These are phyloP conservation scores for Pseudomyrmex pallidus DNA, from an alignment of 1,140 invertebrate species.

Conservation along the genomic window DNA sequence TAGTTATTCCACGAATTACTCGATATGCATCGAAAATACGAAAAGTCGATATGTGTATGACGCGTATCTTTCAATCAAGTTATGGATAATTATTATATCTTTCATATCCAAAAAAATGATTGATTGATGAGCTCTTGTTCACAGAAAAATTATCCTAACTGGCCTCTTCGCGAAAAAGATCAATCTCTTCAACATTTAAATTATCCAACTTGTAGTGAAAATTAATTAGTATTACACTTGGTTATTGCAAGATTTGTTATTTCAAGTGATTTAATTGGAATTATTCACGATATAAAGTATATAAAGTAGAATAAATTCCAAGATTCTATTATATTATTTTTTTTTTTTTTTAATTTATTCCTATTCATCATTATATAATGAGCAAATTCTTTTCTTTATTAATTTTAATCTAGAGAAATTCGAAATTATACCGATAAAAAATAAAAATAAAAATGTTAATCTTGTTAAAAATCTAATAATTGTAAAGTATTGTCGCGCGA, in stretches of 20 bases:
- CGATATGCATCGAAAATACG: slow-evolving; percentile 28
- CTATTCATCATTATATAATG: not conserved
- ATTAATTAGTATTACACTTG: slow-evolving; percentile 18
- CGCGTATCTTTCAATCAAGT: not conserved
- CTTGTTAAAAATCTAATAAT: not conserved
- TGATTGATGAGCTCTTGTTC: slow-evolving; percentile 10
- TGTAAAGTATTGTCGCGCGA: not conserved
- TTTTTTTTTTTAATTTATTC: not conserved
- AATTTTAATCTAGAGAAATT: slow-evolving; percentile 11
- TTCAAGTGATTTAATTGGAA: slow-evolving; percentile 2
- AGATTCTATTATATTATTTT: not conserved
- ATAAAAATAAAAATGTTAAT: not conserved
- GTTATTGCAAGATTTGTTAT: slow-evolving; percentile 1
- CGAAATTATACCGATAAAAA: not conserved
- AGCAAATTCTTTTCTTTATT: not conserved
- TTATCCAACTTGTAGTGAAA: not conserved
- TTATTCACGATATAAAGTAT: slow-evolving; percentile 12
- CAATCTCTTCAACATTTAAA: slow-evolving; percentile 13
- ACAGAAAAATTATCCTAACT: not conserved
- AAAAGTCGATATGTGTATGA: slow-evolving; percentile 44
- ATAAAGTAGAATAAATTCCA: slow-evolving; percentile 15
- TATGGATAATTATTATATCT: slow-evolving; percentile 17
- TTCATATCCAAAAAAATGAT: not conserved
- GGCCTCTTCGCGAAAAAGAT: not conserved
- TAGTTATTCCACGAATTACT: slow-evolving; percentile 7